Conservation (phyloP, 1,140 invertebrate genomes). For the Theocolax elegans region DNA sequence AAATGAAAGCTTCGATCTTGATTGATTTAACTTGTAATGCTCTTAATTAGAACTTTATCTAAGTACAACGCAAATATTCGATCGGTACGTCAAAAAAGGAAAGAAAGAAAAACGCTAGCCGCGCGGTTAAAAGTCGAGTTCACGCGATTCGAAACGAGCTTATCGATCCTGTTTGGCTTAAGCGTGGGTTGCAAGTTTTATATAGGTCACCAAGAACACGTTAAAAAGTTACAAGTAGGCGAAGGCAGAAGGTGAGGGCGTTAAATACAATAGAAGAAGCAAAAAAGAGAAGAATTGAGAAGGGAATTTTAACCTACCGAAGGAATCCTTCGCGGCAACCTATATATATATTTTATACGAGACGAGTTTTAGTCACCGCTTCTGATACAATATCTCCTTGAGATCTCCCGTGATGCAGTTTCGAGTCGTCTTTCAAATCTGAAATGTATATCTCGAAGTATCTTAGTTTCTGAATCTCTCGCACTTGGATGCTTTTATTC, state of each 20-base stretch:
- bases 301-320: neutral
- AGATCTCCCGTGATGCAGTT: neutral
- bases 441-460: neutral
- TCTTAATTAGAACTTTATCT: no score
- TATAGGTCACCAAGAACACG: constrained; percentile 19
- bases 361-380: neutral
- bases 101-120: neutral
- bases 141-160: neutral
- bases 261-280: neutral
- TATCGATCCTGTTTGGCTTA: constrained; percentile 6
- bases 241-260: neutral
- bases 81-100: neutral
- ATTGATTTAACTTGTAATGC: no score
- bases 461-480: no score
- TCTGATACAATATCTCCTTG: neutral
- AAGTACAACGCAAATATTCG: no score
- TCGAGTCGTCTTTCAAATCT: neutral
- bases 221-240: constrained; percentile 2
- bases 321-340: constrained; percentile 13
- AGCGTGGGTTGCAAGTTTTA: constrained; percentile 30
- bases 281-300: neutral
- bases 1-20: no score
- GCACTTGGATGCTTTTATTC: no score
- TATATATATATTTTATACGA: neutral
- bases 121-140: neutral